These are phyloP conservation scores for Artibeus jamaicensis DNA, from an alignment of 2,797 vertebrate genomes.

Conservation along the genomic window DNA sequence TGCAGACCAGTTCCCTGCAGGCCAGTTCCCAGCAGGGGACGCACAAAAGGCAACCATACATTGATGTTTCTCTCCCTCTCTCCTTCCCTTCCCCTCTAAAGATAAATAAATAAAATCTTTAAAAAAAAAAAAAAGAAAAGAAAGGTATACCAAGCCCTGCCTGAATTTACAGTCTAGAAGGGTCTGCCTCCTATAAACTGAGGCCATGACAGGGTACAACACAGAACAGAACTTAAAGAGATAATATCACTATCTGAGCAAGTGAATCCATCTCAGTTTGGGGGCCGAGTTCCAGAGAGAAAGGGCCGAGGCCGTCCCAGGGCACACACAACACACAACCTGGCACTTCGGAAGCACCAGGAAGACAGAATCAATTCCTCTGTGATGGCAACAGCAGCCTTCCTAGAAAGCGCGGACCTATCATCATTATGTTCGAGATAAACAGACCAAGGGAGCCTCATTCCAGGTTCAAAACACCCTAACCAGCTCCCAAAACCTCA, in stretches of 20 bases:
- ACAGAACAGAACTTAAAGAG: background rate
- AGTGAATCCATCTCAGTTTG: background rate
- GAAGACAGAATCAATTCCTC: background rate
- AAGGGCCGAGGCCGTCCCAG: background rate
- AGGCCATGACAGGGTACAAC: background rate
- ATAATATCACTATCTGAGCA: background rate
- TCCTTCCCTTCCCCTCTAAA: too few relatives aligned
- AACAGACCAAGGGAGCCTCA: background rate
- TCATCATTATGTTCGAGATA: background rate
- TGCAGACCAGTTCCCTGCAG: too few relatives aligned
- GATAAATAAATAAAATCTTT: too few relatives aligned
- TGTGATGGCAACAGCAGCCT: background rate
- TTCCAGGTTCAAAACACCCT: background rate
- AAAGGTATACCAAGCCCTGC: background rate
- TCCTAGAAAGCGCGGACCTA: background rate
- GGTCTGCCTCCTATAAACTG: background rate
- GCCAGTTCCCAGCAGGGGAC: too few relatives aligned
- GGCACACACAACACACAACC: background rate
- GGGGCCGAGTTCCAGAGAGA: background rate
- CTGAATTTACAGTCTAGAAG: background rate
- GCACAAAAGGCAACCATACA: too few relatives aligned
- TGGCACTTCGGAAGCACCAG: background rate
- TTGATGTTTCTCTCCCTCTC: too few relatives aligned
- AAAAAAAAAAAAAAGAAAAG: too few relatives aligned
- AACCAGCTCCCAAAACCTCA: constrained; percentile 20